A percentile compares a stretch with the other conserved stretches of the same genome.
Conservation (phyloP, 2,113 vertebrate genomes). For the Telmatochromis brichardi region DNA sequence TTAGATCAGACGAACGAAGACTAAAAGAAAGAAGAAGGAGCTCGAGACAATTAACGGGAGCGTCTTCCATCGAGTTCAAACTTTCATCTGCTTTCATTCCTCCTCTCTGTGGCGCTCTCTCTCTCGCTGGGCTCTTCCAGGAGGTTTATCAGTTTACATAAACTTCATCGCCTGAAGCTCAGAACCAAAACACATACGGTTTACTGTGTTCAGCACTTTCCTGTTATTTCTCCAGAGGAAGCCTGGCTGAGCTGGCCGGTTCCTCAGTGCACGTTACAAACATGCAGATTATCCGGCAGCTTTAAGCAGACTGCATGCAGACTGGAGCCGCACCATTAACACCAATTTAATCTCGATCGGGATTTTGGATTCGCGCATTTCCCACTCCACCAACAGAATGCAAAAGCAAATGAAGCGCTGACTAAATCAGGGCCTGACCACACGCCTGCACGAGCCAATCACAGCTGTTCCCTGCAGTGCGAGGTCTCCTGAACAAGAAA, state of each 20-base stretch:
- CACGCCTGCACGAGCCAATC: not conserved
- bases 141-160: slow-evolving; percentile 3
- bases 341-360: not conserved
- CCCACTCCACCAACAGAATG: not conserved
- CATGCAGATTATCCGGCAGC: not conserved
- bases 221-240: not conserved
- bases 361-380: not conserved
- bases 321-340: rapidly evolving
- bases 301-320: not conserved
- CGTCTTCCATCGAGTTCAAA: not conserved
- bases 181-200: not conserved
- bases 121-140: not conserved
- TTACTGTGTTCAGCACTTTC: not conserved
- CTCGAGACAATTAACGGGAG: not conserved
- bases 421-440: not conserved
- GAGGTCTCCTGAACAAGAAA: not conserved
- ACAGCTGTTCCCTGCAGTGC: not conserved
- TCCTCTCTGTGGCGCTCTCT: rapidly evolving
- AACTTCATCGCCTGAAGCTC: not conserved
- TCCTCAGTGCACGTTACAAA: not conserved
- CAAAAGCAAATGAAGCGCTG: not conserved
- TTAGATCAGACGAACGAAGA: not conserved
- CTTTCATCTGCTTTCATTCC: not conserved
- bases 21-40: not conserved
- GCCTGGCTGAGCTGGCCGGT: not conserved